phyloP scores from a whole-genome alignment of 2,888 invertebrate species.

The Pegoplata infirma region DNA sequence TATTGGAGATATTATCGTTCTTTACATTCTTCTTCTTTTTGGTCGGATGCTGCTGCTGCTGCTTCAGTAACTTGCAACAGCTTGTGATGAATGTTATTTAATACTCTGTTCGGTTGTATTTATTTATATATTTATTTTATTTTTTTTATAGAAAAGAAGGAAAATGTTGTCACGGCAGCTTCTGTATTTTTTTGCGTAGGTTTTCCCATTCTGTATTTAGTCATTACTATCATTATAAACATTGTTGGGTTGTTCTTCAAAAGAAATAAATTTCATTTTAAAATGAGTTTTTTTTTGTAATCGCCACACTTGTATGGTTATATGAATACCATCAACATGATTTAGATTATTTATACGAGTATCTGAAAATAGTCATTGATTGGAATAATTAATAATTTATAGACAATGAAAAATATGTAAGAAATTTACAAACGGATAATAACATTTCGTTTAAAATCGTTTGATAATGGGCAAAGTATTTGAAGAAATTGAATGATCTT shows the following conservation, averaged over 20 bases:
- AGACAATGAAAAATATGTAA: too few species aligned
- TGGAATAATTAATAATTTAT: too few species aligned
- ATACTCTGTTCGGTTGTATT: too few species aligned
- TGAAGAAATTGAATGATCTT: too few species aligned
- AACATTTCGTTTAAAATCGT: too few species aligned
- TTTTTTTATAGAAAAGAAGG: conserved; percentile 12
- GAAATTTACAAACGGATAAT: too few species aligned
- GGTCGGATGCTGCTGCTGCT: conserved; percentile 32
- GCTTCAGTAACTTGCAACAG: conserved; percentile 43
- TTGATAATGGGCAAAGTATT: too few species aligned
- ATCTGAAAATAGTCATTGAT: neutral
- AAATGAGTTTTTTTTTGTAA: neutral
- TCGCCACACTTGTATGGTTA: conserved; percentile 37
- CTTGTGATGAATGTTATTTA: conserved; percentile 61
- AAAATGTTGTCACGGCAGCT: conserved; percentile 1
- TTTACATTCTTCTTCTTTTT: neutral
- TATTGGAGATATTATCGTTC: conserved; percentile 43
- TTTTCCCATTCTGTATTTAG: neutral
- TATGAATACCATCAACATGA: conserved; percentile 30
- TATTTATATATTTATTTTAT: conserved; percentile 41
- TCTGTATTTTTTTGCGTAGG: conserved; percentile 6
- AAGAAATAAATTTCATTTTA: conserved; percentile 36
- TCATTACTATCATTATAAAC: neutral
- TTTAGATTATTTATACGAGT: conserved; percentile 35
- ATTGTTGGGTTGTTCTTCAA: conserved; percentile 18